These are phyloP conservation scores for Chiropotes sagulatus DNA, from an alignment of 2,797 vertebrate genomes.

Conservation along the genomic window DNA sequence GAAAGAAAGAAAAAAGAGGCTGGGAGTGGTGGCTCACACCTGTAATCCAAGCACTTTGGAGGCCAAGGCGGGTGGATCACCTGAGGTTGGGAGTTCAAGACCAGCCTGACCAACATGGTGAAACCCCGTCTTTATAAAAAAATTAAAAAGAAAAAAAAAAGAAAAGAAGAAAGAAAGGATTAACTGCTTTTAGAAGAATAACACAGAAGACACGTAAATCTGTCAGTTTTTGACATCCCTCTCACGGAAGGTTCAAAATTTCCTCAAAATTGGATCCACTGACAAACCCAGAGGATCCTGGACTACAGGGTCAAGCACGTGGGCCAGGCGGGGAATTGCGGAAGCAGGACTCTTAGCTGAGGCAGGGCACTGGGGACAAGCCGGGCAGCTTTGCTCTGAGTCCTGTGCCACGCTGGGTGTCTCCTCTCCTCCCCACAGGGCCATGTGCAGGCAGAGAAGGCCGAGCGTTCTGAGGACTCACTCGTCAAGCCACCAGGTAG, in stretches of 20 bases:
- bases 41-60: no score
- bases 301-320: fast-evolving
- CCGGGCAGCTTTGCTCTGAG: not conserved
- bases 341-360: not conserved
- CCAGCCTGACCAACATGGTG: no score
- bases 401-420: fast-evolving
- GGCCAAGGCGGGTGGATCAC: no score
- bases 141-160: no score
- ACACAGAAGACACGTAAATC: not conserved
- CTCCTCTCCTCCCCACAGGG: not conserved
- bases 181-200: not conserved
- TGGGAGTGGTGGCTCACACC: no score
- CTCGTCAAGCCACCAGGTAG: fast-evolving
- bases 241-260: not conserved
- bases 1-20: no score
- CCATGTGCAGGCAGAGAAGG: not conserved
- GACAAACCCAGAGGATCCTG: not conserved
- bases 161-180: not conserved
- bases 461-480: not conserved
- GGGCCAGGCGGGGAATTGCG: not conserved
- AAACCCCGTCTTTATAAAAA: no score
- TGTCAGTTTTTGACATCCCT: not conserved
- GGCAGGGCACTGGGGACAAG: not conserved
- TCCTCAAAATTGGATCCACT: not conserved
- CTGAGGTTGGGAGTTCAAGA: no score